Conservation (phyloP, 1,140 invertebrate species). For the Lordiphosa clarofinis region DNA sequence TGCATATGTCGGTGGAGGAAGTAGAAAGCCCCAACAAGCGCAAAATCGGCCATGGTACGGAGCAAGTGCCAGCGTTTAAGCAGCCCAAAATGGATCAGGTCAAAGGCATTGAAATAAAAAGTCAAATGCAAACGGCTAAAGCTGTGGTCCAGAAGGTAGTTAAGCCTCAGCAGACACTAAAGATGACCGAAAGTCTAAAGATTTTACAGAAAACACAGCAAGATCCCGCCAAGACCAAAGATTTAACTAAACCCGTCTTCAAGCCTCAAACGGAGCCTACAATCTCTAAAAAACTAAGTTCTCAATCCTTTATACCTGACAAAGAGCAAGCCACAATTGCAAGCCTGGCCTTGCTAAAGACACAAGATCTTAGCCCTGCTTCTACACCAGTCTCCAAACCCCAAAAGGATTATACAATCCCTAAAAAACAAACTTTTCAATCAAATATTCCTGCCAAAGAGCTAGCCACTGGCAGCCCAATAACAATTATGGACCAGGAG, state of each 20-base stretch:
- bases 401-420: no score
- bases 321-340: not conserved
- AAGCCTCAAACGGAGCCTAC: no score
- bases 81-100: slow-evolving; percentile 16
- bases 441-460: not conserved
- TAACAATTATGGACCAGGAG: not conserved
- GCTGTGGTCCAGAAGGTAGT: not conserved
- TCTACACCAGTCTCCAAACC: no score
- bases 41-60: slow-evolving; percentile 2
- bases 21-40: slow-evolving; percentile 10
- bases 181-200: no score
- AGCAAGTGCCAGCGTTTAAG: slow-evolving; percentile 5
- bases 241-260: no score
- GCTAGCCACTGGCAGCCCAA: not conserved
- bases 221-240: no score
- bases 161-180: not conserved
- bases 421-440: no score
- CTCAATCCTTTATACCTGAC: not conserved
- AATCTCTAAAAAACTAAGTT: no score
- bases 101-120: not conserved
- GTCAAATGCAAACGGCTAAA: not conserved
- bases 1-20: slow-evolving; percentile 49
- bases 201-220: no score
- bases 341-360: slow-evolving; percentile 16
- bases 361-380: no score